Conservation (phyloP, 1,140 invertebrate species). For the Hycleus phaleratus region DNA sequence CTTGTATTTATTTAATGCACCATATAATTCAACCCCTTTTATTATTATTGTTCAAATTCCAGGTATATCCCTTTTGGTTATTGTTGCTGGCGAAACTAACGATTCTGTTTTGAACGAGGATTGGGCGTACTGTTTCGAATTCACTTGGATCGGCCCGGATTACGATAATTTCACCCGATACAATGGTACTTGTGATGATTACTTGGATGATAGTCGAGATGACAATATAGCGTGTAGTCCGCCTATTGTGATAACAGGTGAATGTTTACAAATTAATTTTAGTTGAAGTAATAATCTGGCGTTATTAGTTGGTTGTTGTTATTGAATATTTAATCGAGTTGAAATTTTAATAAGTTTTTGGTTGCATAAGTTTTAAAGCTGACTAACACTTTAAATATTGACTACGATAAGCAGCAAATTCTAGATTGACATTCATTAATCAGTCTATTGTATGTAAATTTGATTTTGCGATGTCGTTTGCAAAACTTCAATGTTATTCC, state of each 20-base stretch:
- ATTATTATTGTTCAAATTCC: no score
- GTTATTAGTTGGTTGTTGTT: not conserved
- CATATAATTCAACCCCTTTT: no score
- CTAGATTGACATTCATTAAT: no score
- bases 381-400: not conserved
- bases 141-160: conserved; percentile 48
- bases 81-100: not conserved
- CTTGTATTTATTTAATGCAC: no score
- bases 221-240: conserved; percentile 43
- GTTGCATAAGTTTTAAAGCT: not conserved
- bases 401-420: no score
- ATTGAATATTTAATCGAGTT: not conserved
- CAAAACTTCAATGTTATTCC: no score
- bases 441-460: no score
- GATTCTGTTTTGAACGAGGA: conserved; percentile 11
- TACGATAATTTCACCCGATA: conserved; percentile 43
- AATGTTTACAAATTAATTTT: conserved; percentile 6
- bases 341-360: not conserved
- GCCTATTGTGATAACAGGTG: conserved; percentile 47
- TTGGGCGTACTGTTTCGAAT: conserved; percentile 43
- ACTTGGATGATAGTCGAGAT: conserved; percentile 38
- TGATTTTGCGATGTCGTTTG: no score
- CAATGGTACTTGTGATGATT: conserved; percentile 47
- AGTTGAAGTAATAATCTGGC: no score
- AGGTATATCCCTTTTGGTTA: no score